Percentiles rank a stretch among this genome's conserved stretches.
Conservation (phyloP, 1,140 invertebrate genomes). For the Popillia japonica region DNA sequence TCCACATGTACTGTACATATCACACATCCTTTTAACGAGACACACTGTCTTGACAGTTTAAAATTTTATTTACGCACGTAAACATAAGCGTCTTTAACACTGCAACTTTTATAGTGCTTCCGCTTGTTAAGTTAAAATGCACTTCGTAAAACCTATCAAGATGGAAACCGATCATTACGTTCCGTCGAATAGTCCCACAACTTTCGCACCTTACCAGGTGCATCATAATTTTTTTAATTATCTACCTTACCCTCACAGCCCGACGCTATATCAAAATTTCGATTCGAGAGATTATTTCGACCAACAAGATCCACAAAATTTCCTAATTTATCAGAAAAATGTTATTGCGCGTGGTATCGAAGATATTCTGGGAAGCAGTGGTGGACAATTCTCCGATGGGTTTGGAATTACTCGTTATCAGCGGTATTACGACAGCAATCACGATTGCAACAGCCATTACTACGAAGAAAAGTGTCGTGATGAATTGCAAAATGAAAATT, state of each 20-base stretch:
- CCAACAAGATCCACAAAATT: conserved; percentile 4
- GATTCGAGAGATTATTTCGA: conserved; percentile 24
- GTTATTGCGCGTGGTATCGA: conserved; percentile 1
- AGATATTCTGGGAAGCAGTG: background rate
- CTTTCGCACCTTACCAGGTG: conserved; percentile 15
- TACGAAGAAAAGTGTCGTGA: background rate
- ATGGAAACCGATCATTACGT: conserved; percentile 31
- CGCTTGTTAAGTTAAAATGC: background rate
- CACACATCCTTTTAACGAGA: conserved; percentile 23
- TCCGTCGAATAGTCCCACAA: background rate
- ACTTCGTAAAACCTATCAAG: conserved; percentile 5
- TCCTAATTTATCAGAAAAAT: conserved; percentile 17
- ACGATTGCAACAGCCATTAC: background rate
- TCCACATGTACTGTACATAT: conserved; percentile 10
- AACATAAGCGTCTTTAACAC: background rate
- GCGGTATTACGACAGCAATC: background rate
- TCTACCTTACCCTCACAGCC: background rate
- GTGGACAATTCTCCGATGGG: background rate
- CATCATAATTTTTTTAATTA: conserved; percentile 31
- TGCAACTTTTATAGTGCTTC: background rate
- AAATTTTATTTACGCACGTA: conserved; percentile 27
- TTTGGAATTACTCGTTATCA: background rate
- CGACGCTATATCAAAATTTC: conserved; percentile 25
- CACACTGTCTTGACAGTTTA: conserved; percentile 26
- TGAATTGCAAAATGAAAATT: background rate